Conservation (phyloP, 1,140 invertebrate genomes). For the Drosophila saltans region DNA sequence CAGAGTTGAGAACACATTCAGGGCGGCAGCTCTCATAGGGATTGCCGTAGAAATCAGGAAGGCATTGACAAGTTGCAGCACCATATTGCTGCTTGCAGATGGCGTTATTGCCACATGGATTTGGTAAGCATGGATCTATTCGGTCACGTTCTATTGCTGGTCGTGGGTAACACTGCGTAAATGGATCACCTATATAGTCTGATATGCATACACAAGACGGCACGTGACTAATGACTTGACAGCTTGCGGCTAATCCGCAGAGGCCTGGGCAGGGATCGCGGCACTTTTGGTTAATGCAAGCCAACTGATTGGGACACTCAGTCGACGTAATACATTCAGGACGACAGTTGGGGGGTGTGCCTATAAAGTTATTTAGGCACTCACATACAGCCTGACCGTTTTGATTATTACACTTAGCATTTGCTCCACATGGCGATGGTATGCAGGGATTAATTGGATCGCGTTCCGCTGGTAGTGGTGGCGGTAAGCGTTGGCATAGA, state of each 20-base stretch:
- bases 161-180: slow-evolving; percentile 84
- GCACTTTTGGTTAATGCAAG: slow-evolving; percentile 88
- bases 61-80: slow-evolving; percentile 83
- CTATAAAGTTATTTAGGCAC: slow-evolving; percentile 88
- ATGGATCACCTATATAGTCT: slow-evolving; percentile 88
- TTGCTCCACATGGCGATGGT: slow-evolving; percentile 89
- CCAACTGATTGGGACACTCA: slow-evolving; percentile 88
- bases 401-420: slow-evolving; percentile 87
- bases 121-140: slow-evolving; percentile 85
- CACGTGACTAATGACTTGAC: slow-evolving; percentile 89
- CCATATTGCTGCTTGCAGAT: slow-evolving; percentile 86
- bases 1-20: slow-evolving; percentile 90
- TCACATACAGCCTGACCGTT: slow-evolving; percentile 91
- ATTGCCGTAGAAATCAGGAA: slow-evolving; percentile 85
- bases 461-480: slow-evolving; percentile 54
- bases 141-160: slow-evolving; percentile 82
- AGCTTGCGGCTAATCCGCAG: slow-evolving; percentile 89
- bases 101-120: slow-evolving; percentile 87
- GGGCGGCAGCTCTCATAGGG: slow-evolving; percentile 89
- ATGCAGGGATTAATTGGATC: slow-evolving; percentile 86
- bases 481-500: slow-evolving; percentile 64
- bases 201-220: slow-evolving; percentile 88
- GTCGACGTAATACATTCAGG: slow-evolving; percentile 87
- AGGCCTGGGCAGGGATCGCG: slow-evolving; percentile 89
- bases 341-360: slow-evolving; percentile 90